phyloP scores from a whole-genome alignment of 2,113 vertebrate genomes.

The Turdus rufiventris region DNA sequence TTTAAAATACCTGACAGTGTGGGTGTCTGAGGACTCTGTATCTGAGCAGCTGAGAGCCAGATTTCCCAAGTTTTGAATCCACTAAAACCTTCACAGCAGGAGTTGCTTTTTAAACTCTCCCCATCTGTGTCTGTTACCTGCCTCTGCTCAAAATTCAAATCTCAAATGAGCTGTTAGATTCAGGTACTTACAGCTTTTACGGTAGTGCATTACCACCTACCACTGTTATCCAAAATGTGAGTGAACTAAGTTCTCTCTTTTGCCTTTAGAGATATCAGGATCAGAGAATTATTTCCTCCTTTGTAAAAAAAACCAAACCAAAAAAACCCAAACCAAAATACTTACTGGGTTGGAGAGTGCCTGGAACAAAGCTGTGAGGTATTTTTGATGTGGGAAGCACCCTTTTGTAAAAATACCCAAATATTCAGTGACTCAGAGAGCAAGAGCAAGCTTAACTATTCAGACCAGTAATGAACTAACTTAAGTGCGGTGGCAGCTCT shows the following conservation, averaged over 20 bases:
- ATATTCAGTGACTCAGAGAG: slow-evolving; percentile 44
- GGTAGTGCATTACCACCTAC: background rate
- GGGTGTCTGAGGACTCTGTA: background rate
- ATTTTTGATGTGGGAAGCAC: slow-evolving; percentile 52
- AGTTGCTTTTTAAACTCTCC: background rate
- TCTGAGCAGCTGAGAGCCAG: background rate
- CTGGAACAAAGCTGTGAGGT: slow-evolving; percentile 44
- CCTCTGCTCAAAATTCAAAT: background rate
- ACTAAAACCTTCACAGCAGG: background rate
- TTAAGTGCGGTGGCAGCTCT: background rate
- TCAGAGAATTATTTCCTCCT: background rate
- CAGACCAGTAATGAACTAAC: slow-evolving; percentile 4
- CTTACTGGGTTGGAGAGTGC: background rate
- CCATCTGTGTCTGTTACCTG: background rate
- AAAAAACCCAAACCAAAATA: background rate
- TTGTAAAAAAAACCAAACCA: background rate
- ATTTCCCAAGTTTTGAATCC: background rate
- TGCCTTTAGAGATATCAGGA: background rate
- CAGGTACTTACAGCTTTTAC: background rate
- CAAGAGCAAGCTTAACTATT: slow-evolving; percentile 13
- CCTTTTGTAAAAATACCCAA: slow-evolving; percentile 31
- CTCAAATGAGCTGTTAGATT: background rate
- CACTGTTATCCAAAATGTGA: background rate
- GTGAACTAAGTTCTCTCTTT: background rate
- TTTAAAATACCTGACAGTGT: background rate